A percentile compares a stretch with the other conserved stretches of the same genome.
phyloP scores from a whole-genome alignment of 2,888 invertebrate species.

The Drosophila nr. fundita region DNA sequence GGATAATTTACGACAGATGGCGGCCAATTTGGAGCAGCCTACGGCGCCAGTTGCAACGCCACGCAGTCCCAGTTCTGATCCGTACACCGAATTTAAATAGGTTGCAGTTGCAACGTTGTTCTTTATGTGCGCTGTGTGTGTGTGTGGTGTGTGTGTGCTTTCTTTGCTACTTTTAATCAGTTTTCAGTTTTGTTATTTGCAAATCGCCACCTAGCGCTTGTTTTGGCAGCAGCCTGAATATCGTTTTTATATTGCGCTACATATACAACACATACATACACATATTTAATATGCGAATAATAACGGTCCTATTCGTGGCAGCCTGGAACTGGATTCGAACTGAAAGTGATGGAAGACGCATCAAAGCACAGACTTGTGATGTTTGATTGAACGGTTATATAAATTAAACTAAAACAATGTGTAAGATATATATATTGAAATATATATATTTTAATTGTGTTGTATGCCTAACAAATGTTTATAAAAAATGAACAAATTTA shows the following conservation, averaged over 20 bases:
- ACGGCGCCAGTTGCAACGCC: constrained; percentile 48
- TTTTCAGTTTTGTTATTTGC: constrained; percentile 47
- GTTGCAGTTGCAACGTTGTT: constrained; percentile 2
- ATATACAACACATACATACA: constrained; percentile 19
- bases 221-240: constrained; percentile 46
- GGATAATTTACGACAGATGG: constrained; percentile 88
- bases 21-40: constrained; percentile 87
- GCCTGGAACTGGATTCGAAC: constrained; percentile 20
- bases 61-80: constrained; percentile 71
- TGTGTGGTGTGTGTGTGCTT: constrained; percentile 37
- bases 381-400: constrained; percentile 54
- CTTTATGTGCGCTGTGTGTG: constrained; percentile 19
- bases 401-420: constrained; percentile 48
- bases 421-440: constrained; percentile 46
- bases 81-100: constrained; percentile 76
- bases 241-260: constrained; percentile 28
- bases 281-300: constrained; percentile 24
- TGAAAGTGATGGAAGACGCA: constrained; percentile 29
- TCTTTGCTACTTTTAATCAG: constrained; percentile 31
- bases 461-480: constrained; percentile 49
- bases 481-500: constrained; percentile 49
- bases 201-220: constrained; percentile 59
- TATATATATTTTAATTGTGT: constrained; percentile 59
- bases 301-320: constrained; percentile 35
- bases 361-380: constrained; percentile 75